A percentile compares a stretch with the other conserved stretches of the same genome.
These are phyloP conservation scores for Pardosa pseudoannulata DNA, from an alignment of 2,888 invertebrate species.

Conservation along the genomic window DNA sequence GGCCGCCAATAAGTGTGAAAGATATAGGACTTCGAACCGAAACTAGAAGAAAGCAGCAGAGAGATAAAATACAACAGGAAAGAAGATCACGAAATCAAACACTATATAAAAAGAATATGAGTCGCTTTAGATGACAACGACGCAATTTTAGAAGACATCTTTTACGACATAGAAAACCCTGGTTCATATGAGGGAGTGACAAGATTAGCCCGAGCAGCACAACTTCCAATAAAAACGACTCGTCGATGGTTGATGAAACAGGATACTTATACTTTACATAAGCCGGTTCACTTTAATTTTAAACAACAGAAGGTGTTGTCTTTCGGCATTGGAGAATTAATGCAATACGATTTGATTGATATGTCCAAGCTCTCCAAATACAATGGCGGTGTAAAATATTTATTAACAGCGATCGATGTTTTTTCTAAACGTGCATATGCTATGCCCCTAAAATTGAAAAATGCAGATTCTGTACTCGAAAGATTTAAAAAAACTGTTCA, in stretches of 20 bases:
- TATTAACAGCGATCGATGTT: constrained; percentile 22
- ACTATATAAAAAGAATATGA: no score
- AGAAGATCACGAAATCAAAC: not conserved
- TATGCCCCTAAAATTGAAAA: not conserved
- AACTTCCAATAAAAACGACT: not conserved
- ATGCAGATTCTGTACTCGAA: not conserved
- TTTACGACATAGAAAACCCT: not conserved
- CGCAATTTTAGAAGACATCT: not conserved
- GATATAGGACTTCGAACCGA: no score
- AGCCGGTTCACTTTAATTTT: not conserved
- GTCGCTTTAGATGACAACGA: no score
- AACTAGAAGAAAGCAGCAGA: no score
- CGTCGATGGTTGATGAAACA: not conserved
- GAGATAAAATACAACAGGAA: no score
- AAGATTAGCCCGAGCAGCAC: not conserved
- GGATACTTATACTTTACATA: constrained; percentile 23
- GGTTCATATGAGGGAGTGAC: not conserved
- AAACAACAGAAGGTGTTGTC: not conserved
- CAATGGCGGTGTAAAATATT: constrained; percentile 19
- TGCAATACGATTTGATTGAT: constrained; percentile 21
- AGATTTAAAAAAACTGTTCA: constrained; percentile 16
- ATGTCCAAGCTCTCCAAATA: not conserved
- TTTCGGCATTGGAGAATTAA: constrained; percentile 5
- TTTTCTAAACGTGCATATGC: not conserved
- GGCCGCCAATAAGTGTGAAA: no score